A percentile compares a stretch with the other conserved stretches of the same genome.
Evolutionary conservation across 2,113 vertebrate genomes (phyloP).

Genomic region (Eptesicus fuscus): DNA sequence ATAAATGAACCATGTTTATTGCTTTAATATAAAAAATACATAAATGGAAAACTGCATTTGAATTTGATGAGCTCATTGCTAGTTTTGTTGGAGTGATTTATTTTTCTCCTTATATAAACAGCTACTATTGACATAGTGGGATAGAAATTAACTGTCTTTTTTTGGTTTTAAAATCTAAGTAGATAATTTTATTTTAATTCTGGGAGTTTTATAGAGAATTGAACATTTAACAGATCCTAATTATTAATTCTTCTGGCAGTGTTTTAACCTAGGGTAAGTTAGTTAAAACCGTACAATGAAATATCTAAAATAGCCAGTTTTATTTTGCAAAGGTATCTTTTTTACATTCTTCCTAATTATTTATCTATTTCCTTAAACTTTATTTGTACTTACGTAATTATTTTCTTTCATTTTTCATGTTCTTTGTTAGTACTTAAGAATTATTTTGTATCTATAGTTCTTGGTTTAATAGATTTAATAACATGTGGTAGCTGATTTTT

Average conservation of each 20-base stretch:
- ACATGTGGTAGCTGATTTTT: background rate
- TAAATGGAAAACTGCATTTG: constrained; percentile 87
- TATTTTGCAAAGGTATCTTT: constrained; percentile 32
- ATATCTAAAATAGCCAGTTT: constrained; percentile 40
- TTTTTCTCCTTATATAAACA: constrained; percentile 79
- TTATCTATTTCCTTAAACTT: background rate
- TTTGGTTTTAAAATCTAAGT: constrained; percentile 80
- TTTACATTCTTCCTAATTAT: background rate
- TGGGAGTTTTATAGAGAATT: constrained; percentile 81
- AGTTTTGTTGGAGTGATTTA: constrained; percentile 85
- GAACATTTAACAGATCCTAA: constrained; percentile 79
- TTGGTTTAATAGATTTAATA: constrained; percentile 37
- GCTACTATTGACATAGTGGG: constrained; percentile 81
- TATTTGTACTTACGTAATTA: background rate
- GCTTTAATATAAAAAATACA: constrained; percentile 91
- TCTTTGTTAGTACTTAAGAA: background rate
- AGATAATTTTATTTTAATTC: constrained; percentile 82
- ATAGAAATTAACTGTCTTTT: constrained; percentile 85
- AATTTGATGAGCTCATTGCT: constrained; percentile 87
- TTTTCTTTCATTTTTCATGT: background rate
- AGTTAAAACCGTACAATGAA: constrained; percentile 31
- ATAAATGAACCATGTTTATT: constrained; percentile 89
- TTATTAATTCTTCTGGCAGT: constrained; percentile 73
- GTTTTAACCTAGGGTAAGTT: constrained; percentile 60
- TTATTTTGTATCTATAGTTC: background rate